Evolutionary conservation across 2,113 vertebrate species (phyloP).

Genomic region (Jacana jacana): DNA sequence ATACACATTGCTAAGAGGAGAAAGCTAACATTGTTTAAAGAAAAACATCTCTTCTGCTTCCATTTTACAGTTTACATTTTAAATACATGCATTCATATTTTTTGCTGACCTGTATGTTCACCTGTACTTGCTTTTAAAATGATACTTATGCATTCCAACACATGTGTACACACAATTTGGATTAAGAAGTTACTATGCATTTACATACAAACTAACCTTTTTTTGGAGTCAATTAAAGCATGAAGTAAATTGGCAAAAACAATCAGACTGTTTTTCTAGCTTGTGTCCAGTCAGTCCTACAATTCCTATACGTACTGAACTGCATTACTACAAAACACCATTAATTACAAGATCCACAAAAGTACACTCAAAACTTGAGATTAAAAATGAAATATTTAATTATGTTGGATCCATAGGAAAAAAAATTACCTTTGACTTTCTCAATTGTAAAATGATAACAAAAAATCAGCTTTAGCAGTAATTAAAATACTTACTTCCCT

Average conservation of each 20-base stretch:
- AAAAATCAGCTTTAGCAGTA: not conserved
- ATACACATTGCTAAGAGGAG: not conserved
- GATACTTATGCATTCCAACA: not conserved
- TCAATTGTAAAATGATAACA: not conserved
- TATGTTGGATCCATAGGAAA: not conserved
- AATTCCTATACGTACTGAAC: not conserved
- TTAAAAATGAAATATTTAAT: not conserved
- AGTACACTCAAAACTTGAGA: not conserved
- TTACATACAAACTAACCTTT: not conserved
- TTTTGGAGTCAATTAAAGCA: not conserved
- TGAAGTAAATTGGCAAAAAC: not conserved
- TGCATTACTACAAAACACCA: not conserved
- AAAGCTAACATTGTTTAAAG: not conserved
- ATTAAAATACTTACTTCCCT: conserved; percentile 85
- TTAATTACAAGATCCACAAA: not conserved
- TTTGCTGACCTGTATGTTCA: not conserved
- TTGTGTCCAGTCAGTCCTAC: not conserved
- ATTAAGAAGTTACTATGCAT: not conserved
- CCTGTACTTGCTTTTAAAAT: not conserved
- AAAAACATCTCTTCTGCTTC: not conserved
- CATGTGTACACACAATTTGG: not conserved
- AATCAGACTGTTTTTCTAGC: not conserved
- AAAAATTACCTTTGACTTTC: not conserved
- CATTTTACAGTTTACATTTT: not conserved
- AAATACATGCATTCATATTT: not conserved